Evolutionary conservation across 2,888 invertebrate species (phyloP).

Genomic region (Microctonus aethiopoides): DNA sequence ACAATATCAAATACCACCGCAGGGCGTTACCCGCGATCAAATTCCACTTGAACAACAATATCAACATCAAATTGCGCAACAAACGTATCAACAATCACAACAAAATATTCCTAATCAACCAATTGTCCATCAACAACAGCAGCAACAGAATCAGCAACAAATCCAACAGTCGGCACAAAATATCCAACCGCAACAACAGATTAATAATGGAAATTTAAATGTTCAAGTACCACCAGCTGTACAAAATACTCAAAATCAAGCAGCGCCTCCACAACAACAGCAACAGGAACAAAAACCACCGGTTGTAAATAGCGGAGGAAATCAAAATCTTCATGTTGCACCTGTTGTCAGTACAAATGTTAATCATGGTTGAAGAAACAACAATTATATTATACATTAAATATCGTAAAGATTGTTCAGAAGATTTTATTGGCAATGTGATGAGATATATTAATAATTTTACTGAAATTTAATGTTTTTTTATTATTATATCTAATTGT

Average conservation of each 20-base stretch:
- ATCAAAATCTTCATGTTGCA: not conserved
- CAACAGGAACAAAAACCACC: constrained; percentile 45
- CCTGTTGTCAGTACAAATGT: not conserved
- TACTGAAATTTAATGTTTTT: too few species aligned
- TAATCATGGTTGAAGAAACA: not conserved
- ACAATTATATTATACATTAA: too few species aligned
- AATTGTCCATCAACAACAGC: constrained; percentile 39
- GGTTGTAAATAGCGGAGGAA: constrained; percentile 16
- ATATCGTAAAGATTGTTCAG: not conserved
- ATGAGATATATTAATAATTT: too few species aligned
- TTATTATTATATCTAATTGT: not conserved
- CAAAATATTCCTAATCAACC: constrained; percentile 37
- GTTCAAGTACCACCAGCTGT: constrained; percentile 35
- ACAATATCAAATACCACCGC: constrained; percentile 42
- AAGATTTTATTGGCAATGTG: too few species aligned
- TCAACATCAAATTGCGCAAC: constrained; percentile 51
- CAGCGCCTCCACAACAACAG: constrained; percentile 46
- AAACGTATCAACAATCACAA: constrained; percentile 38
- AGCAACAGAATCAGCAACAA: constrained; percentile 44
- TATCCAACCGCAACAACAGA: constrained; percentile 43
- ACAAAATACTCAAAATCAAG: constrained; percentile 40
- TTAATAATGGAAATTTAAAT: constrained; percentile 42
- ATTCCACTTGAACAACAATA: constrained; percentile 45
- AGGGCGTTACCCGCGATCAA: constrained; percentile 41
- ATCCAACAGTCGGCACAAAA: constrained; percentile 46